These are phyloP conservation scores for Trididemnum clinides DNA, from an alignment of 23 tunicate species.

Conservation along the genomic window DNA sequence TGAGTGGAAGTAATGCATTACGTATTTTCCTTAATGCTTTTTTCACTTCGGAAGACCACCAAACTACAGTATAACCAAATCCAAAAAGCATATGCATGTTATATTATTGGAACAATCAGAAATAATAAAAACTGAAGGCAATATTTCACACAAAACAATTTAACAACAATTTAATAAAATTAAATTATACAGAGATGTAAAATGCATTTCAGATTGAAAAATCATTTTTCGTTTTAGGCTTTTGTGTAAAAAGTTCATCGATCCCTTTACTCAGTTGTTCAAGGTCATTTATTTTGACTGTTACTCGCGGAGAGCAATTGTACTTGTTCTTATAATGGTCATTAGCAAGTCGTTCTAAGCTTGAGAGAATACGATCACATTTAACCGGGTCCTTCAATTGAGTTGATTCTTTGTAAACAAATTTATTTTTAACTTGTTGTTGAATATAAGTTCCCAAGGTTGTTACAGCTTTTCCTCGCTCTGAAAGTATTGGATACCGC, in stretches of 20 bases:
- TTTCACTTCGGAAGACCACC: no score
- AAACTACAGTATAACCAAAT: no score
- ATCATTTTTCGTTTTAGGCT: neutral
- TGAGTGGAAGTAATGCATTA: no score
- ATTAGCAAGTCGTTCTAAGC: neutral
- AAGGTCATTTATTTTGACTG: neutral
- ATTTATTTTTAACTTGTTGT: slow-evolving; percentile 3
- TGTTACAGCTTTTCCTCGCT: neutral
- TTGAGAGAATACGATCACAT: slow-evolving; percentile 20
- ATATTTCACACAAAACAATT: neutral
- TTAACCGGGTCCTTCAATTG: neutral
- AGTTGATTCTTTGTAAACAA: neutral
- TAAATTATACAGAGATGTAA: neutral
- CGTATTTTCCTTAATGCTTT: no score
- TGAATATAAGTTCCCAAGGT: slow-evolving; percentile 3
- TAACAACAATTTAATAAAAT: neutral
- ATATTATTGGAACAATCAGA: no score
- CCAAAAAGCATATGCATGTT: no score
- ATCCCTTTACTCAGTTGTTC: neutral
- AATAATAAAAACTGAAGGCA: no score
- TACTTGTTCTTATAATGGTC: slow-evolving; percentile 14
- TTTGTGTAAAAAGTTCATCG: neutral
- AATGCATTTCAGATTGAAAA: neutral
- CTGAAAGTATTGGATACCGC: neutral
- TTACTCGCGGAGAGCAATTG: neutral